Evolutionary conservation across 2,113 vertebrate species (phyloP).

Genomic region (Apaloderma vittatum): DNA sequence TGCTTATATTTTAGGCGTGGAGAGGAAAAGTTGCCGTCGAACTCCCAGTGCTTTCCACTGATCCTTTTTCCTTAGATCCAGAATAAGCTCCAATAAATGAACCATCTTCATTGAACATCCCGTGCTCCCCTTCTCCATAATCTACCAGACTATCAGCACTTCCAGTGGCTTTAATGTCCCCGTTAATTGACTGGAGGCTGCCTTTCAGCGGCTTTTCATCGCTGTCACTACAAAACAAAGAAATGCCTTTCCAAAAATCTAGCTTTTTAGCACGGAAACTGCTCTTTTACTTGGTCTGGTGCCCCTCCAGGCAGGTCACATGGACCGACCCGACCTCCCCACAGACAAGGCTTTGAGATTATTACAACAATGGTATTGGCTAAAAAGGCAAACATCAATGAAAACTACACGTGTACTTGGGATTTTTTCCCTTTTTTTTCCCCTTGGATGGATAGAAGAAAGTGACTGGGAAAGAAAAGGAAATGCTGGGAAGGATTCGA

Average conservation of each 20-base stretch:
- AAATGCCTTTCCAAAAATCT: slow-evolving; percentile 42
- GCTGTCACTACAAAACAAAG: slow-evolving; percentile 87
- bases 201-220: slow-evolving; percentile 96
- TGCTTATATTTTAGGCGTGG: slow-evolving; percentile 57
- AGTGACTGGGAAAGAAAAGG: not conserved
- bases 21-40: slow-evolving; percentile 81
- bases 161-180: slow-evolving; percentile 87
- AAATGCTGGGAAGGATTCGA: not conserved
- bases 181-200: slow-evolving; percentile 88
- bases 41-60: slow-evolving; percentile 89
- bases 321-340: rapidly evolving
- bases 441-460: not conserved
- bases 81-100: slow-evolving; percentile 96
- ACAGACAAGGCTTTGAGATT: rapidly evolving
- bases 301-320: not conserved
- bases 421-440: not conserved
- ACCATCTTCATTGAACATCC: slow-evolving; percentile 95
- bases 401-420: rapidly evolving
- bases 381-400: not conserved
- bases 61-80: slow-evolving; percentile 88
- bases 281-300: not conserved
- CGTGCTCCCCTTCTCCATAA: slow-evolving; percentile 92
- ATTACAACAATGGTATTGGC: not conserved
- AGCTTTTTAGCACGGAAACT: not conserved
- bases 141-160: slow-evolving; percentile 96